Conservation (phyloP, 2,113 vertebrate genomes). For the Xenus cinereus region DNA sequence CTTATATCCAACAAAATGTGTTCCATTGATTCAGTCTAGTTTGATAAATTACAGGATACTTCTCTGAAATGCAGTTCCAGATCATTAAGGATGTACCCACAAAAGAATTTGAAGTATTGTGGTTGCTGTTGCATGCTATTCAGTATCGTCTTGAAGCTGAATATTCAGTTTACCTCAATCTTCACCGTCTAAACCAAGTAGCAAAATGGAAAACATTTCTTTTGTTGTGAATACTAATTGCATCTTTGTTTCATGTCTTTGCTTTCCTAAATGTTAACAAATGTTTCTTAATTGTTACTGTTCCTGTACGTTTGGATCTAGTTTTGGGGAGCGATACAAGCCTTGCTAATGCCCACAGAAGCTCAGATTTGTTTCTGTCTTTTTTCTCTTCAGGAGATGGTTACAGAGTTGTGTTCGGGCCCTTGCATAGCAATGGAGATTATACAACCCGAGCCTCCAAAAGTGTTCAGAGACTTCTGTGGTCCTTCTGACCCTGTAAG, state of each 20-base stretch:
- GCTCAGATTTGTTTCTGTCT: background rate
- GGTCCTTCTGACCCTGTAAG: constrained; percentile 95
- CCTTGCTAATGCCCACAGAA: background rate
- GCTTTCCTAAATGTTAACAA: background rate
- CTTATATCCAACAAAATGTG: background rate
- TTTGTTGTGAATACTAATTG: background rate
- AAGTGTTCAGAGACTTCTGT: constrained; percentile 89
- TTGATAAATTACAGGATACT: background rate
- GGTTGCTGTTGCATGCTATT: background rate
- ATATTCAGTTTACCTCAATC: background rate
- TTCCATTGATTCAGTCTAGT: background rate
- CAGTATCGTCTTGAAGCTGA: background rate
- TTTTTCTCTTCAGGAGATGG: constrained; percentile 80
- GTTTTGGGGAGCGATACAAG: background rate
- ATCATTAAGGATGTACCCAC: background rate
- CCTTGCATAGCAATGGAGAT: constrained; percentile 92
- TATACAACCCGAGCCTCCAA: constrained; percentile 72
- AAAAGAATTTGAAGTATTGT: background rate
- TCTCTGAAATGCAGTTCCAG: background rate
- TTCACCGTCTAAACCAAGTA: background rate
- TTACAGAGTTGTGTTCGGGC: constrained; percentile 89
- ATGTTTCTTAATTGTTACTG: background rate
- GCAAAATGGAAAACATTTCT: background rate
- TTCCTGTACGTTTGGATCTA: background rate
- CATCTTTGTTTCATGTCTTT: background rate